Evolutionary conservation across 2,888 invertebrate species (phyloP), one percentile per base, ranked within the genome.

Genomic region (Nasonovia ribisnigri): DNA sequence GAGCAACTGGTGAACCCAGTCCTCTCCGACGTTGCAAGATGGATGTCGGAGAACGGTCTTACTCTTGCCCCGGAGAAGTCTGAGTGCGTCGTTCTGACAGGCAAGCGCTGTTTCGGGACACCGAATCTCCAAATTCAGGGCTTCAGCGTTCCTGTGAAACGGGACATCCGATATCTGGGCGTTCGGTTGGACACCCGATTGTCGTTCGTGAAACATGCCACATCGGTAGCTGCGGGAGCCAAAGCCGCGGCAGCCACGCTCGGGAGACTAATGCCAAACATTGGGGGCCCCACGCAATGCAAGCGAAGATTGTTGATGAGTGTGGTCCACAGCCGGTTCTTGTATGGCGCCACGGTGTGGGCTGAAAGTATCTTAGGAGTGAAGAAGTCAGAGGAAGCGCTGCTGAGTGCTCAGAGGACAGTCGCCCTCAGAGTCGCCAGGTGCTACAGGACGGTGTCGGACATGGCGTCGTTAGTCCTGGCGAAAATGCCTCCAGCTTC

Each of bases 191-290:
- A 90, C 24, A 48, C 48, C 10, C 0, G 36, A 3, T 51, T 77
- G 0, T 36, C 36, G 3, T 90, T 90, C 36, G 77, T 24, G 0
- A 4, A 1, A 8, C 90, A 90, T 24, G 77, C 29, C 0, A 42
- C 1, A 0, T 0, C 13, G 2, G 67, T 48, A 0, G n/a, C 77
- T 0, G 5, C 48, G 1, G 77, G 24, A 0, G 77, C 90, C 1
- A 46, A 5, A 3, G 36, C 1, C 6, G 77, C 51, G 0, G 46
- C 77, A 0, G 0, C 36, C 2, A 77, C 67, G 11, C n/a, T 90
- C 2, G 46, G 67, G 13, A 29, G 77, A 0, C 48, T 90, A 1
- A 90, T 90, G 84, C 91, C 91, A 3, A 91, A 91, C 84, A 13
- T 91, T 0, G 84, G 91, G 0, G 84, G 77, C 0, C 90, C 77